Conservation (phyloP, 2,113 vertebrate species). For the Platycercus adscitus region DNA sequence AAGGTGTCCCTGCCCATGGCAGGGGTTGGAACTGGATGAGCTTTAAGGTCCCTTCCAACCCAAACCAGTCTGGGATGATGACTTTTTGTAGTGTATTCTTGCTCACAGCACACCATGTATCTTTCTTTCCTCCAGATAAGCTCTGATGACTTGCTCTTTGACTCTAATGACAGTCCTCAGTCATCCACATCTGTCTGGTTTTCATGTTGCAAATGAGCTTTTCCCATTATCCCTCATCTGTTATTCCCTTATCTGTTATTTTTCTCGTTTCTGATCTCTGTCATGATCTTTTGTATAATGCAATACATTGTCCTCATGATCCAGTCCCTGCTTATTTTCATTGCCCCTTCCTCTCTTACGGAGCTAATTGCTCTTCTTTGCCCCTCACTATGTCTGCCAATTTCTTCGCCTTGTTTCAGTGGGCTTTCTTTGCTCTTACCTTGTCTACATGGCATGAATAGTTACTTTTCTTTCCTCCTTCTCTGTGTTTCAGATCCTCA, state of each 20-base stretch:
- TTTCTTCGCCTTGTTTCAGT: neutral
- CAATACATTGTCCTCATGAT: neutral
- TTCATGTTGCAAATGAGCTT: neutral
- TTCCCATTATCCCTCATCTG: neutral
- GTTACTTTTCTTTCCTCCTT: neutral
- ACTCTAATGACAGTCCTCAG: neutral
- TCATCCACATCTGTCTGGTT: neutral
- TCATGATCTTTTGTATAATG: neutral
- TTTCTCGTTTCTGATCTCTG: neutral
- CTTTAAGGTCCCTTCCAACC: neutral
- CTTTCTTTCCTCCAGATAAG: neutral
- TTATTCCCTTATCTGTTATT: neutral
- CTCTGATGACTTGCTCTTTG: neutral
- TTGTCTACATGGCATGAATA: neutral
- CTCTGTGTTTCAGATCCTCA: neutral
- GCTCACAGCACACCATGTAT: neutral
- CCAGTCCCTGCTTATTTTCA: neutral
- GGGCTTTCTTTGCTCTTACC: neutral
- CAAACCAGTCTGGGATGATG: neutral
- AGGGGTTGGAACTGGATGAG: neutral
- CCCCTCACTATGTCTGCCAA: neutral
- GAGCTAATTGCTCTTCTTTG: neutral
- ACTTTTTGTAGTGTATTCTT: neutral
- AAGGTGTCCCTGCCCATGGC: neutral
- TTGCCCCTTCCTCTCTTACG: neutral